Percentiles rank a stretch among this genome's conserved stretches.
These are phyloP conservation scores for Gymnothorax javanicus DNA, from an alignment of 2,797 vertebrate species.

Conservation along the genomic window DNA sequence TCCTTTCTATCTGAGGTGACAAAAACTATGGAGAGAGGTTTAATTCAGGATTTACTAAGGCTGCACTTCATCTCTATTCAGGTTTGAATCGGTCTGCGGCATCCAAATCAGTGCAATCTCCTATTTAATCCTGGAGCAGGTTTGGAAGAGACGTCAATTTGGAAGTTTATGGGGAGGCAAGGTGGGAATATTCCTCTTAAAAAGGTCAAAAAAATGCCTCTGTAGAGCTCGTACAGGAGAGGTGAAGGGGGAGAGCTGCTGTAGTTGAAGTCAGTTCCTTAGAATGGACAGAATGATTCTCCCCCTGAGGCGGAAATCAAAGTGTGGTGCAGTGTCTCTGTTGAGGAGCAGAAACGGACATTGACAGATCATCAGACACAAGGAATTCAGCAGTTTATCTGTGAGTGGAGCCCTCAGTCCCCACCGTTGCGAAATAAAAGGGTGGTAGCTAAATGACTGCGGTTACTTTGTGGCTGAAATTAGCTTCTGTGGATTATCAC, in stretches of 20 bases:
- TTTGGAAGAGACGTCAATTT: too few relatives aligned
- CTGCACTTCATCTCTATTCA: too few relatives aligned
- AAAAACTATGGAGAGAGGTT: too few relatives aligned
- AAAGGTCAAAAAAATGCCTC: too few relatives aligned
- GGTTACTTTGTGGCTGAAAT: background rate
- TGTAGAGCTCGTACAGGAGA: background rate
- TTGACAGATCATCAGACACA: background rate
- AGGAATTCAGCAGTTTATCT: background rate
- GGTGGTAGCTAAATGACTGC: background rate
- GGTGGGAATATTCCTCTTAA: too few relatives aligned
- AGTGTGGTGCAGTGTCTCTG: background rate
- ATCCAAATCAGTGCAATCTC: too few relatives aligned
- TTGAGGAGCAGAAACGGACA: background rate
- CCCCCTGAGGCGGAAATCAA: background rate
- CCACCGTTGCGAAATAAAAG: background rate
- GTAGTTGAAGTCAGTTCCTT: background rate
- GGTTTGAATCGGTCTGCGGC: too few relatives aligned
- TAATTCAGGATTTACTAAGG: too few relatives aligned
- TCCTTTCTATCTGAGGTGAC: too few relatives aligned
- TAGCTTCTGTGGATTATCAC: background rate
- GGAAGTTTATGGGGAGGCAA: too few relatives aligned
- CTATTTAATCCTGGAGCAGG: too few relatives aligned
- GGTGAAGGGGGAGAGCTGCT: background rate
- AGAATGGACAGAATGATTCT: background rate
- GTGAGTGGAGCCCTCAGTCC: background rate